Evolutionary conservation across 2,888 invertebrate genomes (phyloP).

Genomic region (Hydrotaea cyrtoneurina): DNA sequence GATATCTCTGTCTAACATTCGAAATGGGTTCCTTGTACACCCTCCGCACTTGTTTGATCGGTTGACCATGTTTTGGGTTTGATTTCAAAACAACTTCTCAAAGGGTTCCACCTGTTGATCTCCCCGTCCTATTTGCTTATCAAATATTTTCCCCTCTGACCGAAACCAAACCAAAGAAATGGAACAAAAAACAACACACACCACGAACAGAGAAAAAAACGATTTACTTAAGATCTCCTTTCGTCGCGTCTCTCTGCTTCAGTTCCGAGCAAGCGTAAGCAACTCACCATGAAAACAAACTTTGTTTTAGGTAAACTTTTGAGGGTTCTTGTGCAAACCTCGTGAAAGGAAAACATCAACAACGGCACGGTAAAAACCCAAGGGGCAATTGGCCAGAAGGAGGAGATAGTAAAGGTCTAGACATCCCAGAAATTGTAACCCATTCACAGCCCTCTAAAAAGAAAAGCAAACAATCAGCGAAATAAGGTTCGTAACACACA

Average conservation of each 20-base stretch:
- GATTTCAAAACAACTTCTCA: background rate
- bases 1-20: too few species aligned
- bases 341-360: background rate
- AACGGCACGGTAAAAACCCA: slow-evolving; percentile 7
- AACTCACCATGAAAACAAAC: slow-evolving; percentile 40
- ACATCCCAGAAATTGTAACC: slow-evolving; percentile 53
- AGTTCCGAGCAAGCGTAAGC: slow-evolving; percentile 15
- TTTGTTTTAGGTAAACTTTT: slow-evolving; percentile 62
- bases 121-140: background rate
- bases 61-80: slow-evolving; percentile 2
- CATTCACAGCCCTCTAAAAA: slow-evolving; percentile 61
- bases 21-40: too few species aligned
- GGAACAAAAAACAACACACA: background rate
- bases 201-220: background rate
- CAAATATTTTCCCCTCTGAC: slow-evolving; percentile 22
- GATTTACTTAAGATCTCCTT: background rate
- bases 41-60: background rate
- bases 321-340: slow-evolving; percentile 50
- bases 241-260: too few species aligned
- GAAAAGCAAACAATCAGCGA: slow-evolving; percentile 59
- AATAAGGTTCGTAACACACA: background rate
- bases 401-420: slow-evolving; percentile 51
- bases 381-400: background rate
- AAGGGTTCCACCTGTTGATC: background rate
- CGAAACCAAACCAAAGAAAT: slow-evolving; percentile 5